These are phyloP conservation scores for Cryptotermes secundus DNA, from an alignment of 1,140 invertebrate genomes.

Conservation along the genomic window DNA sequence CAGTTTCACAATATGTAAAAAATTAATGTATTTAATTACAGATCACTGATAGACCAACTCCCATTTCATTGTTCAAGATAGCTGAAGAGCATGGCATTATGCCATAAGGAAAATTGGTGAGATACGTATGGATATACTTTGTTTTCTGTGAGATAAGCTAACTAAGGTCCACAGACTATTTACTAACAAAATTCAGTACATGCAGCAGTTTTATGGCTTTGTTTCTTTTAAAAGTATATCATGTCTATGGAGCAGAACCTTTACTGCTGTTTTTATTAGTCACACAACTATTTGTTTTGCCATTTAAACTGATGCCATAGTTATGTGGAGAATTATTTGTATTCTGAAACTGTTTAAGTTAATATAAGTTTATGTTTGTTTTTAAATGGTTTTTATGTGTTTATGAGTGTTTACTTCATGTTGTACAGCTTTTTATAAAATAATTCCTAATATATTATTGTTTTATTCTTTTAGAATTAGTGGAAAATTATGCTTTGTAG, in stretches of 20 bases:
- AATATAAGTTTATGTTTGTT: not conserved
- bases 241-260: not conserved
- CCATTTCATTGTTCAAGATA: too few relatives aligned
- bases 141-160: not conserved
- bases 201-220: not conserved
- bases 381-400: not conserved
- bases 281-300: not conserved
- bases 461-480: too few relatives aligned
- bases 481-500: too few relatives aligned
- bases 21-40: too few relatives aligned
- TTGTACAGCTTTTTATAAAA: slow-evolving; percentile 6
- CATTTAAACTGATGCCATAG: slow-evolving; percentile 6
- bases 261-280: not conserved
- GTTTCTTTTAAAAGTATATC: too few relatives aligned
- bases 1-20: too few relatives aligned
- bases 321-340: not conserved
- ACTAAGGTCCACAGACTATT: not conserved
- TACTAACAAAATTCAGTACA: not conserved
- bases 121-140: not conserved
- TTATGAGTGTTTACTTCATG: not conserved
- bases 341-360: not conserved
- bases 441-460: not conserved
- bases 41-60: too few relatives aligned
- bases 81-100: too few relatives aligned
- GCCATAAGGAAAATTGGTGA: not conserved